Percentiles rank a stretch among this genome's conserved stretches.
These are phyloP conservation scores for Neosilurus hyrtlii DNA, from an alignment of 2,797 vertebrate species.

Conservation along the genomic window DNA sequence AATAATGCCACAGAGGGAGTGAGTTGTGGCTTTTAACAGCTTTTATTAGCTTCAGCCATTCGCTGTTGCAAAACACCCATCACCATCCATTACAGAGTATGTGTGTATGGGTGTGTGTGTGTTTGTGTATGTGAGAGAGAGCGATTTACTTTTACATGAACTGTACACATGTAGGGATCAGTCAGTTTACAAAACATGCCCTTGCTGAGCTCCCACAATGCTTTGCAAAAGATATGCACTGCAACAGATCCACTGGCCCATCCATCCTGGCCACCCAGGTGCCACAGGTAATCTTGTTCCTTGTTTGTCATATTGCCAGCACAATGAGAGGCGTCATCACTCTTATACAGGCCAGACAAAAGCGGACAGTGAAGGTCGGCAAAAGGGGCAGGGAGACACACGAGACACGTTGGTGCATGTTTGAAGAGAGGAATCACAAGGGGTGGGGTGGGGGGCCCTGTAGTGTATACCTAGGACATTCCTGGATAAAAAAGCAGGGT, in stretches of 20 bases:
- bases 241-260: slow-evolving; percentile 48
- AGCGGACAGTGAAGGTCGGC: slow-evolving; percentile 53
- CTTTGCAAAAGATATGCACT: slow-evolving; percentile 40
- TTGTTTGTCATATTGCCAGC: slow-evolving; percentile 58
- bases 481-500: neutral
- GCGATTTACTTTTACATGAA: slow-evolving; percentile 38
- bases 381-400: slow-evolving; percentile 39
- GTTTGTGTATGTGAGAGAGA: slow-evolving; percentile 13
- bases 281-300: slow-evolving; percentile 60
- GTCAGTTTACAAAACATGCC: slow-evolving; percentile 49
- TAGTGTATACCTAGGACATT: neutral
- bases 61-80: slow-evolving; percentile 21
- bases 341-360: slow-evolving; percentile 51
- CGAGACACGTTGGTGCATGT: slow-evolving; percentile 47
- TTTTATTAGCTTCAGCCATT: slow-evolving; percentile 44
- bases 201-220: slow-evolving; percentile 39
- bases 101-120: neutral
- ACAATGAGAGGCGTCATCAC: slow-evolving; percentile 57
- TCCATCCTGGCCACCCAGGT: slow-evolving; percentile 52
- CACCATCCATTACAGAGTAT: slow-evolving; percentile 46
- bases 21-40: slow-evolving; percentile 50
- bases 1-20: slow-evolving; percentile 49
- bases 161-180: slow-evolving; percentile 46
- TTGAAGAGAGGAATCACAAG: slow-evolving; percentile 41
- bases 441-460: slow-evolving; percentile 11